A percentile compares a stretch with the other conserved stretches of the same genome.
Conservation (phyloP, 2,113 vertebrate genomes). For the Physeter macrocephalus region DNA sequence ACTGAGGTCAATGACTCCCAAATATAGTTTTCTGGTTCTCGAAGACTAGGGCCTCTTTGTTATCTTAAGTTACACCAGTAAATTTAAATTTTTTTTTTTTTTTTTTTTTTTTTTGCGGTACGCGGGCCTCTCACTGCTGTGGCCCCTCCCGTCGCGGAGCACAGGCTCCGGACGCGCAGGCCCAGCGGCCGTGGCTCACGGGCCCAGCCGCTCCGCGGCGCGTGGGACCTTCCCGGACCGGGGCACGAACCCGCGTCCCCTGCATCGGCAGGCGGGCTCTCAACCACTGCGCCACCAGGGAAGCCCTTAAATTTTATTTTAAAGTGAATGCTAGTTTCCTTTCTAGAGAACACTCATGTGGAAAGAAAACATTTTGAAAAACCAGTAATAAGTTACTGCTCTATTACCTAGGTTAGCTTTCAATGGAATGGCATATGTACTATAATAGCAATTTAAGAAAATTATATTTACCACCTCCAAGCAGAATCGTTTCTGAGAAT, state of each 20-base stretch:
- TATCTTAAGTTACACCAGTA: not conserved
- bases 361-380: not conserved
- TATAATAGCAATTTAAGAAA: not conserved
- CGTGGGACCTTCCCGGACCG: too few species aligned
- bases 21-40: not conserved
- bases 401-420: accelerated
- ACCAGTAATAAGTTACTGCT: too few species aligned
- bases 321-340: not conserved
- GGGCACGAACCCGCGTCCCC: too few species aligned
- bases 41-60: not conserved
- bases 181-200: too few species aligned
- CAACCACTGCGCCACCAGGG: too few species aligned
- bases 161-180: too few species aligned
- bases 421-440: not conserved
- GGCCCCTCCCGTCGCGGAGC: too few species aligned
- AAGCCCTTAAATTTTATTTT: not conserved
- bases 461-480: not conserved
- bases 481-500: not conserved
- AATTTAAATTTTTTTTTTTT: not conserved
- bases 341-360: not conserved
- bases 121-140: too few species aligned
- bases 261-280: too few species aligned
- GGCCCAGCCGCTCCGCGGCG: too few species aligned
- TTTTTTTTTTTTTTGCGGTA: too few species aligned
- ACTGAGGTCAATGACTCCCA: not conserved